Percentiles rank a stretch among this genome's conserved stretches.
Evolutionary conservation across 2,888 invertebrate genomes (phyloP).

Genomic region (Apodemia duryi): DNA sequence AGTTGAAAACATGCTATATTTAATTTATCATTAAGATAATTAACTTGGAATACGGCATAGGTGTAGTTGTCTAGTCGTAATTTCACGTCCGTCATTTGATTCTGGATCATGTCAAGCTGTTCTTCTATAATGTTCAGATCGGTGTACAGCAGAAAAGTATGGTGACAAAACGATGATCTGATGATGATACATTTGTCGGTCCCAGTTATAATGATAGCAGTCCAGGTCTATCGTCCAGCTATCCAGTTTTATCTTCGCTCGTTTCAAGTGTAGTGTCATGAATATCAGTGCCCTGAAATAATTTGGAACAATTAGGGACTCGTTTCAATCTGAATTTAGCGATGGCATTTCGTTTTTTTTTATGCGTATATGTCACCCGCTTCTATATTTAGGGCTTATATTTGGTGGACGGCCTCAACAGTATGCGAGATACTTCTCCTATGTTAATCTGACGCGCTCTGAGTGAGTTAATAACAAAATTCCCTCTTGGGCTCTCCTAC

Average conservation of each 20-base stretch:
- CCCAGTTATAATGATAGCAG: constrained; percentile 27
- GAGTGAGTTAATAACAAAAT: no score
- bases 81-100: background rate
- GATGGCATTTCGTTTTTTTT: constrained; percentile 25
- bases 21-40: background rate
- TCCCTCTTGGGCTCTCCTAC: no score
- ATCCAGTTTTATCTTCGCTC: constrained; percentile 25
- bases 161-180: constrained; percentile 25
- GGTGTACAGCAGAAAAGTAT: constrained; percentile 27
- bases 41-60: background rate
- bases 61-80: background rate
- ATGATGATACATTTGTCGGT: constrained; percentile 20
- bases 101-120: background rate
- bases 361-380: constrained; percentile 28
- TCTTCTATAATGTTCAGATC: constrained; percentile 24
- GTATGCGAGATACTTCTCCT: no score
- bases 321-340: constrained; percentile 28
- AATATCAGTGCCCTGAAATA: background rate
- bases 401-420: no score
- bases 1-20: background rate
- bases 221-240: constrained; percentile 26
- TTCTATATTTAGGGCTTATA: no score
- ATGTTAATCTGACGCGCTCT: no score
- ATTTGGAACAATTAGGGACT: constrained; percentile 19
- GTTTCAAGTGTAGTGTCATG: constrained; percentile 1